Conservation (phyloP, 2,113 vertebrate genomes). For the Falco punctatus region DNA sequence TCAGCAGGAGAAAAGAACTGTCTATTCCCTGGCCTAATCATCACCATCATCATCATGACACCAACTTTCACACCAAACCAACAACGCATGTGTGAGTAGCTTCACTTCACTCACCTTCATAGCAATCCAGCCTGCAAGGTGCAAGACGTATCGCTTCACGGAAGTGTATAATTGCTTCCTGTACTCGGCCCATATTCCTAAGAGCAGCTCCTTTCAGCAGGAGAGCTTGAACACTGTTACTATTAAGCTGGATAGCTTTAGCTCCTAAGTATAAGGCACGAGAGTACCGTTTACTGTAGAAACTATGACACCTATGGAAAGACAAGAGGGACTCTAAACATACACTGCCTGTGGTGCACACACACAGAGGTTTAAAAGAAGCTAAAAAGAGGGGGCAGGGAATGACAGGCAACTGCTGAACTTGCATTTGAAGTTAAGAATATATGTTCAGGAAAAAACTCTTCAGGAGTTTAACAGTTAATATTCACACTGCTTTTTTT, state of each 20-base stretch:
- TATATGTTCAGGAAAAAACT: not conserved
- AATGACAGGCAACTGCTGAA: not conserved
- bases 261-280: slow-evolving; percentile 95
- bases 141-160: slow-evolving; percentile 94
- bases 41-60: fast-evolving
- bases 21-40: not conserved
- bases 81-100: fast-evolving
- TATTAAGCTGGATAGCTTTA: slow-evolving; percentile 98
- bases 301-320: slow-evolving; percentile 90
- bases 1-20: not conserved
- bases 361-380: not conserved
- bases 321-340: not conserved
- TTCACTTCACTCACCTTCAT: slow-evolving; percentile 81
- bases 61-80: not conserved
- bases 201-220: slow-evolving; percentile 95
- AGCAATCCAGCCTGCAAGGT: slow-evolving; percentile 94
- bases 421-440: not conserved
- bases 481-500: not conserved
- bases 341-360: fast-evolving
- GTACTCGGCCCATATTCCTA: slow-evolving; percentile 94
- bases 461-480: not conserved
- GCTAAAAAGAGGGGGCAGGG: no score
- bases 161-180: slow-evolving; percentile 98
- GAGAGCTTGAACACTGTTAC: slow-evolving; percentile 95
- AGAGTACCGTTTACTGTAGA: slow-evolving; percentile 97